phyloP scores from a whole-genome alignment of 2,797 vertebrate genomes.

The Coendou prehensilis region DNA sequence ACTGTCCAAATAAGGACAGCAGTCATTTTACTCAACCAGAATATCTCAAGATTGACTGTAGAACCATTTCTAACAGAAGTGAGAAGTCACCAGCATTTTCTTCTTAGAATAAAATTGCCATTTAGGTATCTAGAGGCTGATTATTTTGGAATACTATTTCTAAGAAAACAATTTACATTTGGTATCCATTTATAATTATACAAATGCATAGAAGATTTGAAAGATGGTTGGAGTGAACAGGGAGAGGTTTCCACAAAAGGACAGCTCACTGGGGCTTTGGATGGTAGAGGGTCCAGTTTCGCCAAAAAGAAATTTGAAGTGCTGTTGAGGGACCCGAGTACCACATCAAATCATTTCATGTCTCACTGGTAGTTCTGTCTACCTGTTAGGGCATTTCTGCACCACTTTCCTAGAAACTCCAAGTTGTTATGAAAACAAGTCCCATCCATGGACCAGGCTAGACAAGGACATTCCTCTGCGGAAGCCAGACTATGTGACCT shows the following conservation, averaged over 20 bases:
- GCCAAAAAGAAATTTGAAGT: neutral
- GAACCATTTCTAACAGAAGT: neutral
- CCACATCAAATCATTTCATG: neutral
- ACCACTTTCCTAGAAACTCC: neutral
- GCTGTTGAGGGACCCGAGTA: rapidly evolving
- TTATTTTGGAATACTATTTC: neutral
- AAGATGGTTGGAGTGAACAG: neutral
- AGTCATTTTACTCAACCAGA: neutral
- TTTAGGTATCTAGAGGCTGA: neutral
- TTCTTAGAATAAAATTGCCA: neutral
- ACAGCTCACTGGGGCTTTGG: neutral
- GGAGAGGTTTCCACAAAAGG: neutral
- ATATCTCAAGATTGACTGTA: neutral
- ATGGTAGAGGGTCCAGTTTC: neutral
- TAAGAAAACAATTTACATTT: neutral
- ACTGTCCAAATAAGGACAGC: neutral
- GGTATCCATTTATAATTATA: neutral
- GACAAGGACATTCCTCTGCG: neutral
- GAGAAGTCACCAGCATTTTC: neutral
- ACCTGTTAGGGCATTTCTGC: neutral
- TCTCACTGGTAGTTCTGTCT: neutral
- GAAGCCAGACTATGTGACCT: neutral
- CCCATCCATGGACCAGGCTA: neutral
- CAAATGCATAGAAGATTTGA: neutral
- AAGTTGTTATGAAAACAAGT: neutral